Base-by-base conservation (phyloP, 2,888 invertebrate species). In the Cepaea hortensis region DNA sequence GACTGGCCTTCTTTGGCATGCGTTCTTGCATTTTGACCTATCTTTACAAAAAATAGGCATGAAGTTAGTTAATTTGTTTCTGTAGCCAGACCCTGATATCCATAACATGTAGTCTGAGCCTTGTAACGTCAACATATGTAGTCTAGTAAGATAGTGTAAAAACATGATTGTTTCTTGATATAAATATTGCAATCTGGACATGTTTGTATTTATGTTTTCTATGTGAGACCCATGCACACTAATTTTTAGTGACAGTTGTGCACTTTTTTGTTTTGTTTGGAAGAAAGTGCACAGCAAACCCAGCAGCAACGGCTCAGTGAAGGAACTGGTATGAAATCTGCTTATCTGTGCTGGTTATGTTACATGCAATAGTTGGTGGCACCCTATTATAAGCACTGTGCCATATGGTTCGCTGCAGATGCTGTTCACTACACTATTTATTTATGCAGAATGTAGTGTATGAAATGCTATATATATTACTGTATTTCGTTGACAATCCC, bases 251-350 rank as follows among this genome's bases (percentile, higher is more conserved):
- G 4, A 68, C n/a, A n/a, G 13, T 35, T 35, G 23, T 13, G 13
- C 23, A 35, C 13, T 73, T 73, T 73, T 61, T 15, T 79, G 35
- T 79, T 79, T 62, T 61, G 61, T 79, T 35, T 35, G 35, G 15
- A 79, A 79, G 62, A 79, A 79, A 62, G 62, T 62, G 18, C 23
- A 61, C 62, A 68, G n/a, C 18, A 68, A 68, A 68, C n/a, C 20
- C 68, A 79, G 79, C 46, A 62, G 35, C 79, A 79, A 62, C 62
- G 35, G 15, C 35, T 46, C 15, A 18, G 3, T 79, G 79, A 62
- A 79, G 18, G 35, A 79, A 79, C 62, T 61, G 79, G 79, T 79
- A 79, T 79, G 79, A 79, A 79, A 15, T 79, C 79, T 79, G 62
- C 79, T 62, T 62, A 18, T 62, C 6, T 9, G 62, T 6, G 62